Evolutionary conservation across 2,888 invertebrate genomes (phyloP).

Genomic region (Athrips mouffetella): DNA sequence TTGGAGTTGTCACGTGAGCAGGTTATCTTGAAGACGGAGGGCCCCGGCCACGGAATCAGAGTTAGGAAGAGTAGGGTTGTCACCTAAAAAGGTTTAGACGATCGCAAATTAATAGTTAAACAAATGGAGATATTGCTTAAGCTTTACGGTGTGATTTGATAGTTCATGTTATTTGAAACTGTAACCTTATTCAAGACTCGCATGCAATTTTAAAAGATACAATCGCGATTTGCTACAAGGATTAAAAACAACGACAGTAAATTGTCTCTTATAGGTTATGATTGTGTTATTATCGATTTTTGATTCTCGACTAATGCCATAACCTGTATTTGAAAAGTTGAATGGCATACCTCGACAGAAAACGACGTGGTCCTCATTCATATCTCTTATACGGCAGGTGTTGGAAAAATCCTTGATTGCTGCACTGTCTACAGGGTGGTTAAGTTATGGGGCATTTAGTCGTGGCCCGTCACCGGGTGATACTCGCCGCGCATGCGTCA

Average conservation of each 20-base stretch:
- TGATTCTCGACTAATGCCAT: conserved; percentile 28
- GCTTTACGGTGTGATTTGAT: no score
- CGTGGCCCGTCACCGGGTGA: conserved; percentile 25
- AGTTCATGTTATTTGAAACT: no score
- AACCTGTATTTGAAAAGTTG: conserved; percentile 30
- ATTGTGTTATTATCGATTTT: conserved; percentile 72
- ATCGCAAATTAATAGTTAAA: no score
- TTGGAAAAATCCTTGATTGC: conserved; percentile 39
- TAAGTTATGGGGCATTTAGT: conserved; percentile 18
- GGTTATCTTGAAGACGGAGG: conserved; percentile 90
- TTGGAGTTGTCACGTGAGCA: conserved; percentile 93
- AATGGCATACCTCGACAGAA: conserved; percentile 85
- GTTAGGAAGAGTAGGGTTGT: conserved; percentile 88
- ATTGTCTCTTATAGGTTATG: conserved; percentile 48
- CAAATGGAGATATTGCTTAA: no score
- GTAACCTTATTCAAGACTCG: no score
- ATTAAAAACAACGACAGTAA: neutral
- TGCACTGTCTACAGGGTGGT: conserved; percentile 14
- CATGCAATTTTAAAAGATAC: no score
- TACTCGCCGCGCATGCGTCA: conserved; percentile 47
- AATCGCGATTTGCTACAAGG: neutral
- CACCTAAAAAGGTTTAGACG: conserved; percentile 85
- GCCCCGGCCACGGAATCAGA: conserved; percentile 92
- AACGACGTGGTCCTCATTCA: conserved; percentile 94
- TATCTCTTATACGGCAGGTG: conserved; percentile 78